Evolutionary conservation across 2,113 vertebrate genomes (phyloP), one percentile per base, ranked within the genome.

Genomic region (Myrmecophaga tridactyla): DNA sequence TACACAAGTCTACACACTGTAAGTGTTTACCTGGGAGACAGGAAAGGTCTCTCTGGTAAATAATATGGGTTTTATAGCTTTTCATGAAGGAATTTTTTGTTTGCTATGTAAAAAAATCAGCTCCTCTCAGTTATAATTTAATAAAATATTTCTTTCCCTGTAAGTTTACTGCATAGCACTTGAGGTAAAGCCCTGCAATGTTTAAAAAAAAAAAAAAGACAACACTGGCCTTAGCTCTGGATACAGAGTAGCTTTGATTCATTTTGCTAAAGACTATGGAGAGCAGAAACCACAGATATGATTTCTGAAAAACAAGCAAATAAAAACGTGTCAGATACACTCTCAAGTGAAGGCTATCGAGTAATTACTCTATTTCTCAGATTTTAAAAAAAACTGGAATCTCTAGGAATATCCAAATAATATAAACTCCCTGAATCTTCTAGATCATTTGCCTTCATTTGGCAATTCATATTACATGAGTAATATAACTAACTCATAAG

Each of bases 21-120:
- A 96, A 97, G 97, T 98, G 94, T 98, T 98, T 98, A 98, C 97
- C 91, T 97, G 98, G 97, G 97, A 97, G 98, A 98, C 98, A 98
- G 98, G 96, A 98, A 98, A 97, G 95, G 96, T 97, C 97, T 98
- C 97, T 96, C 78, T 6, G 85, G 97, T 97, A 98, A 98, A 98
- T 92, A 98, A 85, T 70, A 95, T 86, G 94, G 83, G 96, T 96
- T 98, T 98, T 97, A 98, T 96, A 96, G 93, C 77, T 85, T 98
- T 98, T 96, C 94, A 96, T 97, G 94, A 96, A 98, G 97, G 97
- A 90, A 97, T 98, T 96, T 97, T 98, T 97, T 98, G 97, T 98
- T 98, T 98, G 95, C 72, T 96, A 94, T 90, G 67, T 96, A 86
- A 94, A 97, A 97, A 78, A 27, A 94, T 97, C 96, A 97, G 58